A percentile compares a stretch with the other conserved stretches of the same genome.
Evolutionary conservation across 2,113 vertebrate genomes (phyloP).

Genomic region (Trachemys scripta): DNA sequence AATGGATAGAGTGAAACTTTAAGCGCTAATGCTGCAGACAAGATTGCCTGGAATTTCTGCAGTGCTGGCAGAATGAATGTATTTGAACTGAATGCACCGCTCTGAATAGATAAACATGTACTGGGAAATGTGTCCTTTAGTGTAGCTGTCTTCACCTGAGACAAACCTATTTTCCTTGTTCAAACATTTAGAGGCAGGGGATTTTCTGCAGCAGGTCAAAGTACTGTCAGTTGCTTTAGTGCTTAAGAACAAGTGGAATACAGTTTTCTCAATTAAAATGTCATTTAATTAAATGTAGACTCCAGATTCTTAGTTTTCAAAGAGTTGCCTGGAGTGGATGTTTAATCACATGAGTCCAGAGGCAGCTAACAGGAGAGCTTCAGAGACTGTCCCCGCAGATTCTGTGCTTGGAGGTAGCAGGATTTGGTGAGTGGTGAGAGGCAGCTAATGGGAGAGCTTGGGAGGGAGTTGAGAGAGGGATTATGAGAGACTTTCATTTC

Average conservation of each 20-base stretch:
- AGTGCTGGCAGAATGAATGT: background rate
- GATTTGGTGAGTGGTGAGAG: background rate
- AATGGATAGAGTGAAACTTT: slow-evolving; percentile 61
- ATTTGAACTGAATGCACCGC: background rate
- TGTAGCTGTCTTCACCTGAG: slow-evolving; percentile 35
- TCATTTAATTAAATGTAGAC: background rate
- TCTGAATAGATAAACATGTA: slow-evolving; percentile 44
- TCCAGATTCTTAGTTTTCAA: background rate
- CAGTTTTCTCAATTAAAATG: background rate
- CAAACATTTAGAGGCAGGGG: background rate
- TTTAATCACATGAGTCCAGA: background rate
- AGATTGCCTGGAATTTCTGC: slow-evolving; percentile 52
- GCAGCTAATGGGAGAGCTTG: background rate
- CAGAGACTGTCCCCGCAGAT: background rate
- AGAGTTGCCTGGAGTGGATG: background rate
- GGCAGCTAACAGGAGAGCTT: background rate
- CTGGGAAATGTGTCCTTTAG: background rate
- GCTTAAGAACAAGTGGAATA: background rate
- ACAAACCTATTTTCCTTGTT: slow-evolving; percentile 13
- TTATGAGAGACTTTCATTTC: background rate
- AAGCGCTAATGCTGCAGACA: slow-evolving; percentile 26
- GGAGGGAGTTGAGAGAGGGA: background rate
- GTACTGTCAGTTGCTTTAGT: background rate
- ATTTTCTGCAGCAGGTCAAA: background rate
- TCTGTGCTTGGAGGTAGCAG: background rate